A percentile compares a stretch with the other conserved stretches of the same genome.
phyloP scores from a whole-genome alignment of 2,797 vertebrate genomes.

The Sebastes steindachneri region DNA sequence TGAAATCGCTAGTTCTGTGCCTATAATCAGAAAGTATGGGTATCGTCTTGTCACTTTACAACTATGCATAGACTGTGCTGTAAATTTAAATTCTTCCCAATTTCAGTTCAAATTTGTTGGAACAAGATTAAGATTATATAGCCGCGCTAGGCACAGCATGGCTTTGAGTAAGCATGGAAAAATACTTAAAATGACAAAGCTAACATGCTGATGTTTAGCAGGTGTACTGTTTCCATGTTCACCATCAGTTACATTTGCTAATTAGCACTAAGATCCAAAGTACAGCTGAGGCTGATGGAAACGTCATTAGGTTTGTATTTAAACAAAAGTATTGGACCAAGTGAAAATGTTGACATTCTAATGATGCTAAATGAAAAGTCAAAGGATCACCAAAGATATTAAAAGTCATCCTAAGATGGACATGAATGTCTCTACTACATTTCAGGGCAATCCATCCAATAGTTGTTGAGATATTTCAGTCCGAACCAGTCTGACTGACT shows the following conservation, averaged over 20 bases:
- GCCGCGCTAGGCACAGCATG: neutral
- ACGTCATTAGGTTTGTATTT: neutral
- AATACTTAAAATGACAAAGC: neutral
- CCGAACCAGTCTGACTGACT: neutral
- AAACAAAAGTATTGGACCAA: neutral
- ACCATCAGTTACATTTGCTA: neutral
- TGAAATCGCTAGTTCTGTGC: constrained; percentile 31
- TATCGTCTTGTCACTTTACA: constrained; percentile 12
- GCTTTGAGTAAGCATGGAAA: neutral
- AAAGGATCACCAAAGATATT: neutral
- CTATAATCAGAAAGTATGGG: neutral
- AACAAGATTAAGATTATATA: neutral
- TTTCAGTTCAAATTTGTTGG: neutral
- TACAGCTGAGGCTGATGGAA: neutral
- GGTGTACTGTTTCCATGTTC: neutral
- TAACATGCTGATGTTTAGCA: neutral
- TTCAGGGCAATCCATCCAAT: neutral
- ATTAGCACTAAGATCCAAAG: neutral
- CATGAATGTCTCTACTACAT: neutral
- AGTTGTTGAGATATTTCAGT: neutral
- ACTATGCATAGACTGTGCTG: neutral
- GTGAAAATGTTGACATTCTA: neutral
- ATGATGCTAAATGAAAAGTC: neutral
- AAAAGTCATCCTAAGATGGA: neutral
- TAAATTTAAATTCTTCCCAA: neutral